Evolutionary conservation across 2,888 invertebrate genomes (phyloP).

Genomic region (Electrophaes corylata): DNA sequence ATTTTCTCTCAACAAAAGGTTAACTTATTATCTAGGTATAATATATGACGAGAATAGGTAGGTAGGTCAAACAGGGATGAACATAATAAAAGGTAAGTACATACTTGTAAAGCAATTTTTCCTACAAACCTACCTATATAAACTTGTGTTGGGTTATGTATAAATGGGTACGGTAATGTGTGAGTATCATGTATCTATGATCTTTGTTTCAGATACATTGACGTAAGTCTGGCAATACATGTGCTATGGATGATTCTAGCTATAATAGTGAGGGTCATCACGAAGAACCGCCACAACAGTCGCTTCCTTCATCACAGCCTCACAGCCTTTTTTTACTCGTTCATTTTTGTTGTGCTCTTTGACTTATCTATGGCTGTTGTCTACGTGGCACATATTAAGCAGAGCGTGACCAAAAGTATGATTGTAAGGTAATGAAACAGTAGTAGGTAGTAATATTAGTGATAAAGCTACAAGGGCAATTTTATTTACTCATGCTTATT

Average conservation of each 20-base stretch:
- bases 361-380: constrained; percentile 71
- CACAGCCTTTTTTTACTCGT: constrained; percentile 47
- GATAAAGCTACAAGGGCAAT: too few species aligned
- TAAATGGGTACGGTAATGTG: too few species aligned
- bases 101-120: too few species aligned
- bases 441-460: neutral
- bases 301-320: constrained; percentile 48
- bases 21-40: too few species aligned
- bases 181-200: neutral
- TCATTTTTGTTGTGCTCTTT: constrained; percentile 51
- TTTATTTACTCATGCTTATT: too few species aligned
- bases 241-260: constrained; percentile 56
- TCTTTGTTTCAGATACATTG: constrained; percentile 55
- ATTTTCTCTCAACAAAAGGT: too few species aligned
- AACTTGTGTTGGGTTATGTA: too few species aligned
- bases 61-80: too few species aligned
- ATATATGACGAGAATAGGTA: too few species aligned
- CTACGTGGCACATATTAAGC: constrained; percentile 67
- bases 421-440: constrained; percentile 41
- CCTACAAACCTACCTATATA: too few species aligned
- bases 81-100: too few species aligned
- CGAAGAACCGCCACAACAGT: constrained; percentile 34
- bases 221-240: constrained; percentile 55
- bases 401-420: constrained; percentile 69
- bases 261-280: constrained; percentile 43